Evolutionary conservation across 2,888 invertebrate species (phyloP), one percentile per base, ranked within the genome.

Genomic region (Minunthozetes semirufus): DNA sequence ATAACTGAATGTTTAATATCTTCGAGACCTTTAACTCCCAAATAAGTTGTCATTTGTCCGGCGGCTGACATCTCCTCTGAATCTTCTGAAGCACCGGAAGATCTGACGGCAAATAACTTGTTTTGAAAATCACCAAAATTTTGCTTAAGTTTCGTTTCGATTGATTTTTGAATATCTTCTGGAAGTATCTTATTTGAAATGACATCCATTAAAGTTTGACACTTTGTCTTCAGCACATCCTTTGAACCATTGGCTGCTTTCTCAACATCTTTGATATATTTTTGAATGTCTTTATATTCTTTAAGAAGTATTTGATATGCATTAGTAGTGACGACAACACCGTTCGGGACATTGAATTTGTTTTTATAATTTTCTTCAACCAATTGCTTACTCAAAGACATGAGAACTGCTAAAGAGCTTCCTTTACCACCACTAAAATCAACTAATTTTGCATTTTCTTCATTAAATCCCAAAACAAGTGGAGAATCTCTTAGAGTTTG

Each of bases 1-100:
- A 76, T 25, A 0, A 76, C 74, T 4, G 76, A 63, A 4, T 19
- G 17, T 22, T 29, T 9, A 59, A 70, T 70, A 0, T 61, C 25
- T 38, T 50, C 29, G n/a, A 73, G 0, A 11, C 76, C 68, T 13
- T 38, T 42, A 1, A 76, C 70, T 15, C 74, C 70, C 1, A 76
- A 50, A 68, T 46, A 70, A 22, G 76, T 68, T 11, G 70, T 70
- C 74, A 76, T 70, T 42, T 76, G 76, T 33, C 77, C 77, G 42
- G 77, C 77, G 29, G 77, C 76, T 17, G 77, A 77, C 73, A 75
- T 77, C 29, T 77, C 77, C 5, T 53, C 72, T 6, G 89, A 88
- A 82, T 93, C 93, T 84, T 93, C 93, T 5, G 89, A 89, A 61
- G 90, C 86, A 17, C 89, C 91, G 81, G 85, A 85, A 3, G 91